Conservation (phyloP, 1,140 invertebrate species). For the Heliothis virescens region DNA sequence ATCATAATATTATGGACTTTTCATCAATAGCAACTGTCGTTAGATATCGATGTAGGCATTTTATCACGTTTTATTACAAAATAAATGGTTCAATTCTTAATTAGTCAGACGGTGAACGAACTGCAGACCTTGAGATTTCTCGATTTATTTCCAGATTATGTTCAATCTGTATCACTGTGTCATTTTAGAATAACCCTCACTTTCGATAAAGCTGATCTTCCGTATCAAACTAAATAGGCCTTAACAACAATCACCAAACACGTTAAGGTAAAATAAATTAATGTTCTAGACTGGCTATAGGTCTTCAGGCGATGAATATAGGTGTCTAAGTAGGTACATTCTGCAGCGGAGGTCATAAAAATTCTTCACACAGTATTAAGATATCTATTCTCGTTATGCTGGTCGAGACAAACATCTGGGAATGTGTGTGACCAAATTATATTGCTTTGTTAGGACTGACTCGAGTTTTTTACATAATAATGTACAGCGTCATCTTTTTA, state of each 20-base stretch:
- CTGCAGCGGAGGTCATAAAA: slow-evolving; percentile 50
- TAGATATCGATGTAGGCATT: not conserved
- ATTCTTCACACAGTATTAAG: slow-evolving; percentile 52
- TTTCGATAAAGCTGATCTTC: not conserved
- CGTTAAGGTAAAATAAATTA: too few relatives aligned
- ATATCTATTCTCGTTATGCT: slow-evolving; percentile 23
- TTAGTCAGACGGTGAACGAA: not conserved
- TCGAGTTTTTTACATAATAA: not conserved
- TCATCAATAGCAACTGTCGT: slow-evolving; percentile 3
- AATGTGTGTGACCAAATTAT: slow-evolving; percentile 36
- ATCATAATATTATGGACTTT: not conserved
- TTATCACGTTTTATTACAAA: slow-evolving; percentile 31
- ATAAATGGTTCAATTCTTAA: not conserved
- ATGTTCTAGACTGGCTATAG: too few relatives aligned
- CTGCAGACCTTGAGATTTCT: slow-evolving; percentile 10
- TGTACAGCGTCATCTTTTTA: not conserved
- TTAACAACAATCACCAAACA: too few relatives aligned
- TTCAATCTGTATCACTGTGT: not conserved
- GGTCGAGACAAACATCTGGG: slow-evolving; percentile 34
- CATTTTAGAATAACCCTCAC: not conserved
- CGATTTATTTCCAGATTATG: not conserved
- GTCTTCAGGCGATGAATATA: not conserved
- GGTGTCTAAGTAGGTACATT: not conserved
- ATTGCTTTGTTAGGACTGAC: slow-evolving; percentile 28
- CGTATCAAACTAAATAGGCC: too few relatives aligned